These are phyloP conservation scores for Hipposideros larvatus DNA, from an alignment of 2,797 vertebrate species.

Conservation along the genomic window DNA sequence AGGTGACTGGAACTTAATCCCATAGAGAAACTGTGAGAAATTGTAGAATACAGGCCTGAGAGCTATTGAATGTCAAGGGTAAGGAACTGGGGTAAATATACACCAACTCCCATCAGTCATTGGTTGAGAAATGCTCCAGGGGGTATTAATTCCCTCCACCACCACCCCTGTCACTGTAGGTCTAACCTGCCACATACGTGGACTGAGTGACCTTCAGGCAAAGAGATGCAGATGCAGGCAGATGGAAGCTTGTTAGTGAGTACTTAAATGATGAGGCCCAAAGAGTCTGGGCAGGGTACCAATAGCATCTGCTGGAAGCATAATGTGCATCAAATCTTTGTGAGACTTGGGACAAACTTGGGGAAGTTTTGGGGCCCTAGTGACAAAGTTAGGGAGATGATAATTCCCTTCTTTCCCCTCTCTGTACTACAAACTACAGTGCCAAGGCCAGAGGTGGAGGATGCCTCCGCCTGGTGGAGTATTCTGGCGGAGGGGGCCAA, in stretches of 20 bases:
- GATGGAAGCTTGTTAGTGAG: neutral
- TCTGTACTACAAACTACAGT: neutral
- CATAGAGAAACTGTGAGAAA: neutral
- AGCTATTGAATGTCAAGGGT: neutral
- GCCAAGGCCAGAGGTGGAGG: neutral
- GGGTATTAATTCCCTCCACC: neutral
- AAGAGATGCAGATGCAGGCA: neutral
- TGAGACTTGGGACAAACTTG: neutral
- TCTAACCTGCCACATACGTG: neutral
- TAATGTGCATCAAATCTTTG: neutral
- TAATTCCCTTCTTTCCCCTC: neutral
- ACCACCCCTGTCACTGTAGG: neutral
- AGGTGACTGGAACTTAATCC: conserved; percentile 1
- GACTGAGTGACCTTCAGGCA: conserved; percentile 1
- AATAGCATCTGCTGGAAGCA: neutral
- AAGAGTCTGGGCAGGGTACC: neutral
- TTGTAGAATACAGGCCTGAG: neutral
- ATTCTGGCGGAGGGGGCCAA: neutral
- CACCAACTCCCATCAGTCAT: neutral
- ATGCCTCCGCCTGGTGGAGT: neutral
- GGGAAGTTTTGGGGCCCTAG: neutral
- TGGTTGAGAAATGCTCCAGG: neutral
- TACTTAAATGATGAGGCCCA: neutral
- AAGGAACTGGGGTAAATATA: neutral
- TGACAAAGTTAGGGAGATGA: neutral